phyloP scores from a whole-genome alignment of 53 echinoderm and acorn worm species.

The Zoroaster sp. region DNA sequence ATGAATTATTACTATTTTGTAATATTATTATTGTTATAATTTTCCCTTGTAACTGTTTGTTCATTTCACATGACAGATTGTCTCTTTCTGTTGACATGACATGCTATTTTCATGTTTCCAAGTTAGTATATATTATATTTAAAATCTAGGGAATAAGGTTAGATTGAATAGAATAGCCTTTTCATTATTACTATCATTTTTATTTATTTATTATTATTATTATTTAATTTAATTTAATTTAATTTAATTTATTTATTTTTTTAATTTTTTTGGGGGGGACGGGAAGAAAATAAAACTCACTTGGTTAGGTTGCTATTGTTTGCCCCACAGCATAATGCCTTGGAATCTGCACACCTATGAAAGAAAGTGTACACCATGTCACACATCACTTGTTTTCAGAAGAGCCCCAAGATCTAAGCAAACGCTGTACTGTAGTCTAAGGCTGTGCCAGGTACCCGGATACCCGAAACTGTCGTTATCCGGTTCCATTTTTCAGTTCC shows the following conservation, averaged over 20 bases:
- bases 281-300: background rate
- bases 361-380: background rate
- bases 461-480: background rate
- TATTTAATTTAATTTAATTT: background rate
- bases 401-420: background rate
- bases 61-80: too few species aligned
- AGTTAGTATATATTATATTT: background rate
- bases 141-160: too few species aligned
- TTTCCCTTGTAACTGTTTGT: too few species aligned
- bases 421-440: background rate
- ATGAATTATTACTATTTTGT: too few species aligned
- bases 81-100: too few species aligned
- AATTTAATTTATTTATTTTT: background rate
- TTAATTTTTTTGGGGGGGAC: too few species aligned
- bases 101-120: background rate
- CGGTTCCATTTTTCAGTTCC: background rate
- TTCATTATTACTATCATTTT: background rate
- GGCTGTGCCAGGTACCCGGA: background rate
- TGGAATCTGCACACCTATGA: background rate
- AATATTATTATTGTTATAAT: too few species aligned
- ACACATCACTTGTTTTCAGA: background rate
- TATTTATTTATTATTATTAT: background rate
- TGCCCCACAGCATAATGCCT: background rate
- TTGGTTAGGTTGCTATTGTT: background rate
- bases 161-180: too few species aligned